Evolutionary conservation across 1,140 invertebrate species (phyloP), one percentile per base, ranked within the genome.

Genomic region (Eciton burchellii): DNA sequence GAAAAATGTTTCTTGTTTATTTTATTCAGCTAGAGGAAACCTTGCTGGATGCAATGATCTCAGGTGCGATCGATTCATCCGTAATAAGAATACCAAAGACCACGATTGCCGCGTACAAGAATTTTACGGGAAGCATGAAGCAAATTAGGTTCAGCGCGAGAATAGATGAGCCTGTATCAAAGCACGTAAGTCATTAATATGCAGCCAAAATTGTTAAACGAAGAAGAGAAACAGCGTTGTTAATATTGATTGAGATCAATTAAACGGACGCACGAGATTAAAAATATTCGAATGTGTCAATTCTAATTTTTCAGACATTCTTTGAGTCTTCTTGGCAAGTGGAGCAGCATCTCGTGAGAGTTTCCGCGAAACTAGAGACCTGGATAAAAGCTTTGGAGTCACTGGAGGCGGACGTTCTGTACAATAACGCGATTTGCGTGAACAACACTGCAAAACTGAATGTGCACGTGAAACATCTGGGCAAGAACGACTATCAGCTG

Each of bases 121-220:
- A 97, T 88, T 96, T 96, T 62, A 95, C 95, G 0, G 95, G 95
- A 26, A 90, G 93, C 0, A 95, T 96, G 81, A 96, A 95, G 54
- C 89, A 94, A 6, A 72, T 97, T 0, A 94, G 95, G 43, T 92
- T 91, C 35, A 79, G 68, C 83, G 59, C 91, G 4, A 57, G 85
- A 12, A 79, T 92, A 1, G 79, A 84, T 5, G 83, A 90, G 2
- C 43, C 89, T 29, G 57, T 83, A 59, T 70, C 77, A 54, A 89
- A 79, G 81, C 62, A 76, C 0, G 86, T 92, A 85, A 85, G 81
- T 89, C n/a, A 65, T 56, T 24, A 77, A 76, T 77, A 35, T 35
- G 35, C 35, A 81, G n/a, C n/a, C n/a, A n/a, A n/a, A n/a, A n/a
- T n/a, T n/a, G n/a, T n/a, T n/a, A n/a, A n/a, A n/a, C n/a, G n/a